phyloP scores from a whole-genome alignment of 2,888 invertebrate species.

The Hirtodrosophila cameraria region DNA sequence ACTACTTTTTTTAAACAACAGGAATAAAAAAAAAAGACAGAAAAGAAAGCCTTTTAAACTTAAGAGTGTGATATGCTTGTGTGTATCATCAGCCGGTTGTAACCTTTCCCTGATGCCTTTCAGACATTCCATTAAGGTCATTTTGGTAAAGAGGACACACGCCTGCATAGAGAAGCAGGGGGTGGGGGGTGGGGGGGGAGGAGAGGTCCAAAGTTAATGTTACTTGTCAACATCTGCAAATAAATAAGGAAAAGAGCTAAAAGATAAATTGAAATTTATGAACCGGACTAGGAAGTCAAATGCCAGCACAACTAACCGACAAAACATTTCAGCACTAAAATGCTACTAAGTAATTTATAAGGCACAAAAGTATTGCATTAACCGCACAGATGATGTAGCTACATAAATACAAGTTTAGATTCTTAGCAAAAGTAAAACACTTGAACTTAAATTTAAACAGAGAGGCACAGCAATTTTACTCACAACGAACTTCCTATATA shows the following conservation, averaged over 20 bases:
- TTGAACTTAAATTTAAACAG: constrained; percentile 31
- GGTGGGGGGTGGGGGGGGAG: too few relatives aligned
- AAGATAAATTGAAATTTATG: constrained; percentile 75
- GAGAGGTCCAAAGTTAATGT: constrained; percentile 41
- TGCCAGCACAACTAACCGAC: constrained; percentile 43
- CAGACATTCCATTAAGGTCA: constrained; percentile 53
- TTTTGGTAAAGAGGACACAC: constrained; percentile 15
- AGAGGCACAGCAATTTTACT: not conserved
- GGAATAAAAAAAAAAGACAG: constrained; percentile 6
- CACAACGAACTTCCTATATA: constrained; percentile 2
- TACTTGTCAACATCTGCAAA: constrained; percentile 72
- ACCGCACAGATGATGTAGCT: constrained; percentile 49
- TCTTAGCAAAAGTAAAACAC: constrained; percentile 2
- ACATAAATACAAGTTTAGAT: constrained; percentile 25
- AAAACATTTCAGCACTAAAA: constrained; percentile 61
- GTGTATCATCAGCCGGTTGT: constrained; percentile 3
- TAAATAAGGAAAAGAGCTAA: constrained; percentile 49
- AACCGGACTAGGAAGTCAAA: constrained; percentile 55
- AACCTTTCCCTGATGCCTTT: constrained; percentile 31
- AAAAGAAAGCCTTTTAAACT: constrained; percentile 37
- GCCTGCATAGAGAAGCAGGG: constrained; percentile 6
- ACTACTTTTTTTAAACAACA: too few relatives aligned
- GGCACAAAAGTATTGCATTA: constrained; percentile 46
- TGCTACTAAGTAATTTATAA: constrained; percentile 67
- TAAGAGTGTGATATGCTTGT: constrained; percentile 2